Evolutionary conservation across 2,113 vertebrate genomes (phyloP), one percentile per base, ranked within the genome.

Genomic region (Psephotus haematonotus): DNA sequence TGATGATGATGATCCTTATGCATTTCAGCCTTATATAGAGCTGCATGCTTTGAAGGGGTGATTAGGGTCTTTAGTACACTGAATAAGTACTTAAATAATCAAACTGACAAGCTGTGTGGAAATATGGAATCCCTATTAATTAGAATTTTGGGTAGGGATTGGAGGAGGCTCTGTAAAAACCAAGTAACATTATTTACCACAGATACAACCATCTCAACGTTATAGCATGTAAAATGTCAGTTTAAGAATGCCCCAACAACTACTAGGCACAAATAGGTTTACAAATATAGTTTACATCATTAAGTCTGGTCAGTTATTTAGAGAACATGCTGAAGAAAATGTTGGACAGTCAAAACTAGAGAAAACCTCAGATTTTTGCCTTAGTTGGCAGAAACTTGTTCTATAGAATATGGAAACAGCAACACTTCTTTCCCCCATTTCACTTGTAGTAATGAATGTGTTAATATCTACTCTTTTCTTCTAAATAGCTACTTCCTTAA

Each of bases 51-150:
- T 94, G 96, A 98, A 97, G 97, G 95, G 93, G 96, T 95, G 96
- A 92, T 96, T 97, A 91, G 89, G 96, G 91, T 96, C 97, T 97
- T 96, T 62, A 88, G 94, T 95, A 95, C 88, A 89, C 94, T 95
- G 93, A 97, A 92, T 95, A 96, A 95, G 94, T 95, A 91, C 96
- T 97, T 96, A 95, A 96, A 97, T 97, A 98, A 97, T 97, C 97
- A 97, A 96, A 97, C 92, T 85, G 95, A 95, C 96, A 95, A 96
- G 96, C 95, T 94, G 90, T 97, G 96, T 98, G 94, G 95, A 97
- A 98, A 98, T 97, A 97, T 95, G 96, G 95, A 96, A 71, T 96
- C 65, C 52, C 76, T 88, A 89, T 98, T 97, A 96, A 97, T 98
- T 97, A 95, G 94, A 95, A 95, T 97, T 97, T 98, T 96, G 97